Base-by-base conservation (phyloP, 2,113 vertebrate genomes). In the Rissa tridactyla region DNA sequence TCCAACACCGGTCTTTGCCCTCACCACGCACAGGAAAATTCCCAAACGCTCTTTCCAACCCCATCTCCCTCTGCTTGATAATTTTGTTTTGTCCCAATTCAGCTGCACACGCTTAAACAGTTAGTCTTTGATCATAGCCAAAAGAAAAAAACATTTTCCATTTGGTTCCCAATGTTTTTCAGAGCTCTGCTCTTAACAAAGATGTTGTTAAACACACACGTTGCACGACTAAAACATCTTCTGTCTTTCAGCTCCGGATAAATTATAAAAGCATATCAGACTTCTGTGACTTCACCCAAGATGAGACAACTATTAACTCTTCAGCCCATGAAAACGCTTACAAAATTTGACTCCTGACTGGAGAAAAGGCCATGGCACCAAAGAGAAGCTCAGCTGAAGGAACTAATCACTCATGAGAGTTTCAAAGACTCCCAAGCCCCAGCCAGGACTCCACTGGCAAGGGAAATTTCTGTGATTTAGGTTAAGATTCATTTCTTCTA, bases 261-360 rank as follows among this genome's bases (percentile, higher is more conserved):
- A 91, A 75, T 77, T 46, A 75, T 21, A 54, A 65, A 94, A 42
- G 47, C 72, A 9, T 34, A 70, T 60, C 65, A 62, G 78, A 12
- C 89, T 69, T 38, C 76, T 44, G 90, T 27, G 54, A 54, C 91
- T 82, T 83, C 75, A 84, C 61, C 19, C 61, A 13, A 72, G 81
- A 82, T 47, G 70, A 95, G 93, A 96, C 82, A 58, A 89, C 73
- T 72, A 57, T 88, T 77, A 90, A 89, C 40, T 52, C 83, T 70
- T 73, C 20, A 82, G 96, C 70, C 80, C 90, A 80, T 13, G 94
- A 90, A 96, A 96, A 84, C 5, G 2, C 70, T 88, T 34, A 32
- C 51, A 79, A 96, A 93, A 75, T n/a, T 11, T n/a, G 58, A 22
- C 60, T 92, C 78, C 68, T 4, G 66, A 30, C 38, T 32, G 1